These are phyloP conservation scores for Ips nitidus DNA, from an alignment of 1,140 invertebrate species.

Conservation along the genomic window DNA sequence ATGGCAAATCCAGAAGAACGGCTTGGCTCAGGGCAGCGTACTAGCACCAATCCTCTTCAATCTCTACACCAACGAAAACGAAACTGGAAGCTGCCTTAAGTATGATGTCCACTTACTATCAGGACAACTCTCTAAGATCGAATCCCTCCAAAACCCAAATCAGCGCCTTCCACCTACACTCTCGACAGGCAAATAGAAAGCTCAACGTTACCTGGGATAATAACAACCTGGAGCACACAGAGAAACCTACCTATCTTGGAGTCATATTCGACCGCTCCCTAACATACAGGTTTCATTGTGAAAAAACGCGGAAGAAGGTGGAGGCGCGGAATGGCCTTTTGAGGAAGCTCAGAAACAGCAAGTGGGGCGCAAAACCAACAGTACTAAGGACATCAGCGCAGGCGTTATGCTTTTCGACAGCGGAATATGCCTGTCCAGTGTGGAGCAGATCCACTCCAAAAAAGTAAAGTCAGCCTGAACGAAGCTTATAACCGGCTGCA, in stretches of 20 bases:
- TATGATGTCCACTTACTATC: slow-evolving; percentile 7
- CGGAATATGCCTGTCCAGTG: too few species aligned
- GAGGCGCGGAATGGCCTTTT: slow-evolving; percentile 3
- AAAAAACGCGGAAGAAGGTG: slow-evolving; percentile 14
- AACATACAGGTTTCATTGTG: slow-evolving; percentile 19
- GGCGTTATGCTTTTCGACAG: too few species aligned
- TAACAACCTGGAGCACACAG: slow-evolving; percentile 6
- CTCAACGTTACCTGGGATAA: slow-evolving; percentile 14
- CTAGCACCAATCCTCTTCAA: neutral
- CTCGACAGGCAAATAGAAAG: slow-evolving; percentile 5
- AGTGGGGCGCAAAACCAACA: neutral
- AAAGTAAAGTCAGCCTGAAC: slow-evolving; percentile 1
- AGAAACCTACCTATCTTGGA: slow-evolving; percentile 7
- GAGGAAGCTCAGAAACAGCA: slow-evolving; percentile 6
- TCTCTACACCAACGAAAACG: slow-evolving; percentile 3
- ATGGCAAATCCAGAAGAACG: slow-evolving; percentile 1
- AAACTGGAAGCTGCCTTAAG: slow-evolving; percentile 9
- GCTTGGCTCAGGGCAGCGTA: neutral
- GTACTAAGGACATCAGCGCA: too few species aligned
- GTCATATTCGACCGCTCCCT: slow-evolving; percentile 8
- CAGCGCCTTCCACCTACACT: slow-evolving; percentile 7
- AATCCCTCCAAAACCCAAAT: slow-evolving; percentile 8
- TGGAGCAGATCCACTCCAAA: neutral
- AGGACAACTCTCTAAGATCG: neutral
- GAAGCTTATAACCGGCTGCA: slow-evolving; percentile 7